Conservation (phyloP, 2,888 invertebrate species). For the Idaea biselata region DNA sequence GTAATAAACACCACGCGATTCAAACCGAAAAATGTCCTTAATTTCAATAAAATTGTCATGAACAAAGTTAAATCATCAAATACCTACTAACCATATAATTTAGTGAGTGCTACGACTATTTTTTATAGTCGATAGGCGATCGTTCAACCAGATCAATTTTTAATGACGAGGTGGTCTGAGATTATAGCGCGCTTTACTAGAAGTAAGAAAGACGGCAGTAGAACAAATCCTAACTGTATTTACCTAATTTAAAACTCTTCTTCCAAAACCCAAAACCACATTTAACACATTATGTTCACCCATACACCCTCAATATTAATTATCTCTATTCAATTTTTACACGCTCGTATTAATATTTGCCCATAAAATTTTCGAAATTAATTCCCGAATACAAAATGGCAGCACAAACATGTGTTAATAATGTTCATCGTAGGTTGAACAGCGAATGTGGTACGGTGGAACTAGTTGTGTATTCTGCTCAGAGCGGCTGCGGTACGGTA, state of each 20-base stretch:
- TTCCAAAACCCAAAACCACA: not conserved
- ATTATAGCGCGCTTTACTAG: too few species aligned
- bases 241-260: not conserved
- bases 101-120: too few species aligned
- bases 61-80: too few species aligned
- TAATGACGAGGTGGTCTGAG: too few species aligned
- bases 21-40: too few species aligned
- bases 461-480: slow-evolving; percentile 68
- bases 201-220: not conserved
- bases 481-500: slow-evolving; percentile 43
- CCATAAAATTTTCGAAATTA: not conserved
- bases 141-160: too few species aligned
- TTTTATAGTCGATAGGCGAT: too few species aligned
- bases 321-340: not conserved
- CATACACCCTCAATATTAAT: not conserved
- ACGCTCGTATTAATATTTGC: not conserved
- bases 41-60: too few species aligned
- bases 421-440: not conserved
- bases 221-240: not conserved
- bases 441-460: slow-evolving; percentile 33
- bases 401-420: not conserved
- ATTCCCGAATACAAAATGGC: not conserved
- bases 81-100: too few species aligned
- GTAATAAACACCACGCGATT: too few species aligned
- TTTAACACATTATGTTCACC: not conserved